Evolutionary conservation across 2,888 invertebrate genomes (phyloP).

Genomic region (Conops quadrifasciatus): DNA sequence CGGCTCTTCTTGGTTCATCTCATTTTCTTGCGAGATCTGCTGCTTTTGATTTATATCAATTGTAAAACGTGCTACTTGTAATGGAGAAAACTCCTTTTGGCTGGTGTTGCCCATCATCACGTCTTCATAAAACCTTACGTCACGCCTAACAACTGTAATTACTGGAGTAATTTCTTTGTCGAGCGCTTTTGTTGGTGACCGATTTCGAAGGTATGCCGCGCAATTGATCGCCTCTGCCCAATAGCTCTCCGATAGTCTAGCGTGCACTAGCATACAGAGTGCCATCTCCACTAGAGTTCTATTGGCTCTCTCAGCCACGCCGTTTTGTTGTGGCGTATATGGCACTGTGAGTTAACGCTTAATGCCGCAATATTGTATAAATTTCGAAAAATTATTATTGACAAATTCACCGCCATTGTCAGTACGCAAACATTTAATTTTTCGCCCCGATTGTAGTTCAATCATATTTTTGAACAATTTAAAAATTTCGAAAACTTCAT

Average conservation of each 20-base stretch:
- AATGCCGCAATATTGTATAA: constrained; percentile 28
- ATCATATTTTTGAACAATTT: constrained; percentile 8
- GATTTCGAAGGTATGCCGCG: constrained; percentile 19
- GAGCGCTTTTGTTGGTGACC: constrained; percentile 19
- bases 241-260: constrained; percentile 19
- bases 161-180: constrained; percentile 13
- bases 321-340: constrained; percentile 38
- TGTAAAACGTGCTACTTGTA: neutral
- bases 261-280: constrained; percentile 30
- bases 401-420: constrained; percentile 37
- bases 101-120: neutral
- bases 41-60: neutral
- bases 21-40: neutral
- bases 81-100: neutral
- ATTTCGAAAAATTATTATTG: constrained; percentile 12
- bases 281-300: constrained; percentile 39
- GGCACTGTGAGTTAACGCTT: too few species aligned
- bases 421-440: constrained; percentile 20
- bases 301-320: constrained; percentile 37
- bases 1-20: neutral
- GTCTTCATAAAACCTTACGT: constrained; percentile 2
- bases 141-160: constrained; percentile 6
- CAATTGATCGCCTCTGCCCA: constrained; percentile 29
- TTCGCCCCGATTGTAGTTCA: constrained; percentile 4
- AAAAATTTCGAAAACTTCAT: constrained; percentile 10